Base-by-base conservation (phyloP, 2,797 vertebrate genomes). In the Acanthiza pusilla region DNA sequence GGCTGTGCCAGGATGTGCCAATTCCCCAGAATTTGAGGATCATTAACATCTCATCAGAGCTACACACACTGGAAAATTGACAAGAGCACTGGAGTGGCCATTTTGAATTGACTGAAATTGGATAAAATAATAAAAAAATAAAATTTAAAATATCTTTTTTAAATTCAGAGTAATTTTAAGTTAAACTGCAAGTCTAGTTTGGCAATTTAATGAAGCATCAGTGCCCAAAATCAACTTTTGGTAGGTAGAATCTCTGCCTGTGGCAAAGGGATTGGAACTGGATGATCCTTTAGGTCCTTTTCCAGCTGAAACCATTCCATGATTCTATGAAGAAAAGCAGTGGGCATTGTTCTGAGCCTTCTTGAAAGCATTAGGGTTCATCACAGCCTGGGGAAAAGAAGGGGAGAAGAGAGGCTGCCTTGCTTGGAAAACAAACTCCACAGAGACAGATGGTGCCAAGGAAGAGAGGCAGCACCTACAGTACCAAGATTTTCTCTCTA, bases 71-170 rank as follows among this genome's bases (percentile, higher is more conserved):
- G 4, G 50, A 72, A 79, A 34, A 21, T 34, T 63, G 53, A 66
- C 68, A 54, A 32, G 16, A 50, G 61, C 55, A 50, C 23, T 45
- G 30, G 29, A 67, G 48, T 3, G 26, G n/a, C 47, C 34, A 38
- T 17, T 93, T 57, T 42, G 38, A 76, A 61, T 4, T 3, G 13
- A n/a, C 30, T 9, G 13, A n/a, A 38, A 68, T 5, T 6, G 23
- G 4, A 47, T n/a, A n/a, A 53, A 76, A 16, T 20, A 53, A 38
- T 29, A 76, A 60, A 60, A 36, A 76, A 51, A 51, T 45, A 15
- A 18, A 13, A 16, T 7, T 12, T 0, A 11, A 67, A 38, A 53
- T 11, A 0, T 20, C 3, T 19, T 54, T 42, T 65, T 27, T 6
- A 45, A 63, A 23, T 43, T 34, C 18, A 8, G 36, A 50, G 6